Conservation (phyloP, 2,113 vertebrate genomes). For the Zosterops borbonicus region DNA sequence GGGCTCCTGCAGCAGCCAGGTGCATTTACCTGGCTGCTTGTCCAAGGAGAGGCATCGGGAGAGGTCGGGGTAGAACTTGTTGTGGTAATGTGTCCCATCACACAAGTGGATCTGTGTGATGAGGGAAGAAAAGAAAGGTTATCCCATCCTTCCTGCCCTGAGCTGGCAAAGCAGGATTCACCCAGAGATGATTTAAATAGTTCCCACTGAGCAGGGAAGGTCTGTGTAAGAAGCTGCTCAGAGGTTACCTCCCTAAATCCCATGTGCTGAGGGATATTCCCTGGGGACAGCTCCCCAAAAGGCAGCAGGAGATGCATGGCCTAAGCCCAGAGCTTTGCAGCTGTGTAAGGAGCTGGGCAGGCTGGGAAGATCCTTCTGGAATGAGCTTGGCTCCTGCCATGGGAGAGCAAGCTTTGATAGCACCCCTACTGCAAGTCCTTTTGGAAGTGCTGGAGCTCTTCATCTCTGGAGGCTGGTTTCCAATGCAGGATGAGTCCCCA, state of each 20-base stretch:
- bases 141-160: not conserved
- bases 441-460: not conserved
- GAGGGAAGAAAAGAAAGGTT: not conserved
- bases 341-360: not conserved
- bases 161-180: not conserved
- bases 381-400: not conserved
- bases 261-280: fast-evolving
- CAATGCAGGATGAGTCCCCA: not conserved
- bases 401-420: not conserved
- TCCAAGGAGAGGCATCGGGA: fast-evolving
- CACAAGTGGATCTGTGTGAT: not conserved
- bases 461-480: not conserved
- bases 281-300: not conserved
- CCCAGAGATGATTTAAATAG: not conserved
- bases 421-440: not conserved
- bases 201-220: not conserved
- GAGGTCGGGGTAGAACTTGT: no score
- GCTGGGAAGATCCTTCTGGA: not conserved
- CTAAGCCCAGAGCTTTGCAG: not conserved
- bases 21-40: not conserved
- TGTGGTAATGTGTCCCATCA: fast-evolving
- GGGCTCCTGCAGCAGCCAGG: not conserved
- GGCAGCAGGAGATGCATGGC: not conserved
- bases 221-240: not conserved
- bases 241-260: not conserved